A percentile compares a stretch with the other conserved stretches of the same genome.
Conservation (phyloP, 1,140 invertebrate species). For the Xylocopa sonorina region DNA sequence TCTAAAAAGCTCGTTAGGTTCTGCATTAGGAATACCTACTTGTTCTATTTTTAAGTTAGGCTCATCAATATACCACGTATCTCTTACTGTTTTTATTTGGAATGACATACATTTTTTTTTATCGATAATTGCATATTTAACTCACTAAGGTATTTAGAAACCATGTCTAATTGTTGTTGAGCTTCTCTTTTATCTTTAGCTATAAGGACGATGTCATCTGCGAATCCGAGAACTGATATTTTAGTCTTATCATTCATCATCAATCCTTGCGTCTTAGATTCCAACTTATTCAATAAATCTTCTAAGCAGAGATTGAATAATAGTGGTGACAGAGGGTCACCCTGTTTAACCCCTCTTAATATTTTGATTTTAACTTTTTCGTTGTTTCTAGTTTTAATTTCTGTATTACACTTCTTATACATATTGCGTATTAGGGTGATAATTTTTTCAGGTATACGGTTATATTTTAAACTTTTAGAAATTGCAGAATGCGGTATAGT, state of each 20-base stretch:
- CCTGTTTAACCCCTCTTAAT: constrained; percentile 12
- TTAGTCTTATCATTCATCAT: neutral
- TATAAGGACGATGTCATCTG: constrained; percentile 12
- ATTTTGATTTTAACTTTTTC: neutral
- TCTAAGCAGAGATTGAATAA: constrained; percentile 11
- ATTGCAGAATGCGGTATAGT: neutral
- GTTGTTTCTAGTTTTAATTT: neutral
- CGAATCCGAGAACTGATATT: neutral
- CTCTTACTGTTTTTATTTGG: neutral
- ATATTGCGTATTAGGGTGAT: neutral
- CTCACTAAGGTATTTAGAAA: neutral
- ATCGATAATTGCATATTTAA: neutral
- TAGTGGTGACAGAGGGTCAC: constrained; percentile 13
- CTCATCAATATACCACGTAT: neutral
- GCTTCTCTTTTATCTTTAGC: neutral
- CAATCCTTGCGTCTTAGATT: neutral
- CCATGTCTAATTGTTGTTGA: neutral
- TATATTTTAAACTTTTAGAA: neutral
- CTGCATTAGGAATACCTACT: neutral
- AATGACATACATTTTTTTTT: neutral
- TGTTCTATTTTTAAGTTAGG: neutral
- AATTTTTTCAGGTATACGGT: neutral
- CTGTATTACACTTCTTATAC: neutral
- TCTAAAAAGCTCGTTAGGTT: neutral
- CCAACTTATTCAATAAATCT: neutral